Conservation (phyloP, 1,140 invertebrate genomes). For the Drosophila pandora region DNA sequence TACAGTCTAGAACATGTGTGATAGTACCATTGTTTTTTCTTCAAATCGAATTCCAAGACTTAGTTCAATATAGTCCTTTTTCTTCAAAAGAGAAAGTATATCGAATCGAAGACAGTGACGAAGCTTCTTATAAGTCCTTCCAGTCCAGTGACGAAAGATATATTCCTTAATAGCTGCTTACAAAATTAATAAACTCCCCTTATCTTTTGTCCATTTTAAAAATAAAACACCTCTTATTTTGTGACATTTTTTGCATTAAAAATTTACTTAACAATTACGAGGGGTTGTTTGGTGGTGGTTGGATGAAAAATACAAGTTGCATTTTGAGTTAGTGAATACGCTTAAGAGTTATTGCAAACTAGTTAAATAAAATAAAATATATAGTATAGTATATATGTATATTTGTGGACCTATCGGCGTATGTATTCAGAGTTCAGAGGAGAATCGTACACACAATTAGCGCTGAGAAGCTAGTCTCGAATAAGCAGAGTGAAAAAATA, state of each 20-base stretch:
- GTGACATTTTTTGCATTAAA: slow-evolving; percentile 12
- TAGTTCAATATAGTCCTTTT: no score
- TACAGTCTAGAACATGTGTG: no score
- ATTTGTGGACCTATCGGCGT: slow-evolving; percentile 22
- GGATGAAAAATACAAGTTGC: slow-evolving; percentile 39
- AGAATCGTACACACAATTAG: slow-evolving; percentile 12
- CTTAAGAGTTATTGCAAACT: slow-evolving; percentile 32
- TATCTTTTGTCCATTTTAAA: no score
- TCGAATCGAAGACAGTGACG: no score
- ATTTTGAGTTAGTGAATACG: slow-evolving; percentile 24
- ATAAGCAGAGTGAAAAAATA: slow-evolving; percentile 3
- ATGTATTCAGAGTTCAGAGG: slow-evolving; percentile 12
- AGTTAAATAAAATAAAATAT: slow-evolving; percentile 43
- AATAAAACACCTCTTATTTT: background rate
- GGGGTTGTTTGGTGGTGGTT: slow-evolving; percentile 9
- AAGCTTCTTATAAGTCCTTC: no score
- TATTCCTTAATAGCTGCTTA: no score
- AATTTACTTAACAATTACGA: slow-evolving; percentile 36
- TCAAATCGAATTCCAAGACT: no score
- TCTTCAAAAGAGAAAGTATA: no score
- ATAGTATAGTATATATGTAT: slow-evolving; percentile 27
- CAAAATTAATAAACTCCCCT: no score
- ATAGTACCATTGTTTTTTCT: no score
- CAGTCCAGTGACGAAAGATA: no score
- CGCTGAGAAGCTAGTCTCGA: slow-evolving; percentile 5